These are phyloP conservation scores for Allacma fusca DNA, from an alignment of 2,888 invertebrate species.

Conservation along the genomic window DNA sequence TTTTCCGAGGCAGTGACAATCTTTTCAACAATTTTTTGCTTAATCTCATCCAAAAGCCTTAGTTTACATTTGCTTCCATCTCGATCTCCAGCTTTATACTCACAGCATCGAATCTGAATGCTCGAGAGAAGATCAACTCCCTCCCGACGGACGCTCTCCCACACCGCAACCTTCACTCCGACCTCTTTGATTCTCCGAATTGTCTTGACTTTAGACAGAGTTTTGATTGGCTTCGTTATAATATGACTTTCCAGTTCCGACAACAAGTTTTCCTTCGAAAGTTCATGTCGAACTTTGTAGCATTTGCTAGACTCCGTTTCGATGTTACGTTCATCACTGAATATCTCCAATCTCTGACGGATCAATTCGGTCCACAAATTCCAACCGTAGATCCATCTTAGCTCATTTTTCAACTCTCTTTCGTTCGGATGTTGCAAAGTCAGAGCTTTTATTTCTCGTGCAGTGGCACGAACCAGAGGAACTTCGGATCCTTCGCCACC, in stretches of 20 bases:
- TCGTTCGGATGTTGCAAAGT: conserved; percentile 36
- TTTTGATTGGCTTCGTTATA: conserved; percentile 24
- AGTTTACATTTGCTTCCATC: not conserved
- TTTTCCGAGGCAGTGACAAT: conserved; percentile 30
- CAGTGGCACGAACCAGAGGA: too few relatives aligned
- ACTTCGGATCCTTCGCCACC: too few relatives aligned
- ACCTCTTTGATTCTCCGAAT: conserved; percentile 38
- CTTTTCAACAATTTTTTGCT: conserved; percentile 13
- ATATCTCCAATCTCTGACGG: conserved; percentile 25
- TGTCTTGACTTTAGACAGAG: conserved; percentile 35
- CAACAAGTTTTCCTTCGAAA: conserved; percentile 14
- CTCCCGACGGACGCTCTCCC: conserved; percentile 32
- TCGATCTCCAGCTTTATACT: conserved; percentile 18
- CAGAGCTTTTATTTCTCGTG: conserved; percentile 21
- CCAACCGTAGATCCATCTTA: conserved; percentile 38
- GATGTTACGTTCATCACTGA: not conserved
- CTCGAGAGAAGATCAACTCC: conserved; percentile 26
- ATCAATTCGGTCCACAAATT: conserved; percentile 36
- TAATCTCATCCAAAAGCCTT: not conserved
- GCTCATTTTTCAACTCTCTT: conserved; percentile 37
- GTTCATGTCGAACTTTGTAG: not conserved
- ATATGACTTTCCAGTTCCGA: conserved; percentile 28
- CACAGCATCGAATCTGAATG: conserved; percentile 28
- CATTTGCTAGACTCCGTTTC: not conserved
- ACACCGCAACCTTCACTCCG: conserved; percentile 27